Conservation (phyloP, 2,888 invertebrate species). For the Lasioglossum malachurum region DNA sequence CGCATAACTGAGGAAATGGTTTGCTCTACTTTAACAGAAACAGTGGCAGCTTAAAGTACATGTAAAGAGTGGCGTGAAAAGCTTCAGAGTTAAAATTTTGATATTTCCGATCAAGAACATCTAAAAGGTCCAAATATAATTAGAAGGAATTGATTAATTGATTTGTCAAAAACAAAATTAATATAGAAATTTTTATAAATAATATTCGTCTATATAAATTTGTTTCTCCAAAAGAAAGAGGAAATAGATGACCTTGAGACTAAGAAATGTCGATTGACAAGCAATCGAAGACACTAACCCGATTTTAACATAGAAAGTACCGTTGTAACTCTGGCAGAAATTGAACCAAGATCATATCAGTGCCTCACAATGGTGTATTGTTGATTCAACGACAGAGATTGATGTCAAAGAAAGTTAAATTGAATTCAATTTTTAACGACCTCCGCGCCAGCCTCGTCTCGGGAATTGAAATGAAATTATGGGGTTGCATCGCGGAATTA, state of each 20-base stretch:
- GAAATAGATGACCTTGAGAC: neutral
- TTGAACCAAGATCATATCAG: conserved; percentile 48
- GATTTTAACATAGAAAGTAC: conserved; percentile 11
- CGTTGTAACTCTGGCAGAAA: conserved; percentile 3
- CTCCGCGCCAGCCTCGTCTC: neutral
- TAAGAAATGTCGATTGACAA: neutral
- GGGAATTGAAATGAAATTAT: conserved; percentile 8
- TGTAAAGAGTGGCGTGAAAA: too few species aligned
- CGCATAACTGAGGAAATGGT: too few species aligned
- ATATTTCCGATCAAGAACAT: too few species aligned
- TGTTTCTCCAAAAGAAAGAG: neutral
- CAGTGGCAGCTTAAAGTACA: too few species aligned
- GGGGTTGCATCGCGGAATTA: conserved; percentile 9
- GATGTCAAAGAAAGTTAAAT: conserved; percentile 59
- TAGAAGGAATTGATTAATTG: too few species aligned
- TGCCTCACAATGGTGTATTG: conserved; percentile 42
- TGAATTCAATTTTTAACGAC: conserved; percentile 64
- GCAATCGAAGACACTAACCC: neutral
- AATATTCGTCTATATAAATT: neutral
- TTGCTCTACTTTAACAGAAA: too few species aligned
- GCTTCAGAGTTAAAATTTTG: too few species aligned
- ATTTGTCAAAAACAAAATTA: too few species aligned
- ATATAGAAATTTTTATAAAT: too few species aligned
- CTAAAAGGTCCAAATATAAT: too few species aligned
- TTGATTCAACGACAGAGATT: conserved; percentile 46